Base-by-base conservation (phyloP, 2,797 vertebrate species). In the Hephaestus fuliginosus region DNA sequence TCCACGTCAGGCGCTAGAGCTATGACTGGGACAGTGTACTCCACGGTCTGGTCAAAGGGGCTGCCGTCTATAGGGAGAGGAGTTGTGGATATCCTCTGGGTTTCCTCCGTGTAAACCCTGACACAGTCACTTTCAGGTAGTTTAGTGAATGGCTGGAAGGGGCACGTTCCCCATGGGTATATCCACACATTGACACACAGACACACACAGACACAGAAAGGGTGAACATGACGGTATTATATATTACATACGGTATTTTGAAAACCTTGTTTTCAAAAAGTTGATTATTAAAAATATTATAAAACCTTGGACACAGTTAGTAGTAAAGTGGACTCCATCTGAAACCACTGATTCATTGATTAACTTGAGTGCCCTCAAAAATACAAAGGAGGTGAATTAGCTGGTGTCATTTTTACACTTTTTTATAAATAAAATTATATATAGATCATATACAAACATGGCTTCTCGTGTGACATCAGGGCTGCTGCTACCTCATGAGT, bases 61-160 rank as follows among this genome's bases (percentile, higher is more conserved):
- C 71, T 30, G 11, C 18, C 20, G 51, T 5, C 55, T 33, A 22
- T 20, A n/a, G 52, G 28, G 4, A 8, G n/a, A 14, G 58, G 39
- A 36, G 46, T 28, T 5, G 20, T 56, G 36, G 58, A 14, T 0
- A 43, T 22, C 53, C 7, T 63, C 43, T 12, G 51, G 14, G 46
- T 1, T 57, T 90, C 80, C 25, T 81, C 78, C 1, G 70, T 76
- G 80, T 86, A 86, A 64, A 95, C 80, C 18, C 3, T 70, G 52
- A 89, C 89, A 73, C 36, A 90, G 41, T 17, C 0, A 63, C 74
- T 87, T 76, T 91, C 83, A 1, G 81, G 46, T 22, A 90, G 90
- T 63, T 78, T 60, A 28, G 4, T 82, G 82, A 90, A 84, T 1
- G 72, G 70, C 36, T 68, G 76, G 65, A 86, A 66, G n/a, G 51